Conservation (phyloP, 2,113 vertebrate species). For the Rhabdornis inornatus region DNA sequence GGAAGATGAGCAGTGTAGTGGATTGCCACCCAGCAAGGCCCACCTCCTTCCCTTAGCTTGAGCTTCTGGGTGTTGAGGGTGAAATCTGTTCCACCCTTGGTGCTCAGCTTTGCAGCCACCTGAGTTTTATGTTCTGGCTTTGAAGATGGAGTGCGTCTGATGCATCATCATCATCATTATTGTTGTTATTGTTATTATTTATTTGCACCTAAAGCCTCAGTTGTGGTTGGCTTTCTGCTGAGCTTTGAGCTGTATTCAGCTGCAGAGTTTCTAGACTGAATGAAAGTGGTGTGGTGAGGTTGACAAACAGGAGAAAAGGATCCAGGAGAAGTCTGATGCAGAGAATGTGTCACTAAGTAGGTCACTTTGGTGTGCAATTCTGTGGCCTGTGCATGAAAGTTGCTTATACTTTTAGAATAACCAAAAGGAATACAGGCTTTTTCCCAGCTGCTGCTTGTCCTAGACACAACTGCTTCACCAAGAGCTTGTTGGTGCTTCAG, state of each 20-base stretch:
- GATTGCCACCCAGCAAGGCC: not conserved
- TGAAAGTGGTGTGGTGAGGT: not conserved
- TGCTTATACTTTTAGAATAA: not conserved
- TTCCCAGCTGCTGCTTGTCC: not conserved
- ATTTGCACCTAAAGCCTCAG: not conserved
- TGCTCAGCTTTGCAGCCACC: not conserved
- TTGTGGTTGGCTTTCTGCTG: conserved; percentile 27
- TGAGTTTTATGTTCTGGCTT: not conserved
- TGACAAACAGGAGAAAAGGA: not conserved
- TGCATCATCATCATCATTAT: not conserved
- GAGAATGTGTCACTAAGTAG: not conserved
- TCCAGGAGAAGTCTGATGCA: not conserved
- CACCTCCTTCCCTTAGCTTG: not conserved
- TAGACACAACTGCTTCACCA: not conserved
- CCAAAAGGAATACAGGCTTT: not conserved
- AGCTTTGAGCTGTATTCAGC: not conserved
- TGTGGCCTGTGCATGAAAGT: not conserved
- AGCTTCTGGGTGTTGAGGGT: not conserved
- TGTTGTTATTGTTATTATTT: not conserved
- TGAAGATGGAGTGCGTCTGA: not conserved
- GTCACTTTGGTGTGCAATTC: not conserved
- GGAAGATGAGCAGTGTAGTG: not conserved
- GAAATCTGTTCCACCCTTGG: not conserved
- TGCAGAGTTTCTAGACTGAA: not conserved
- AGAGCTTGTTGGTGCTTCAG: not conserved